Base-by-base conservation (phyloP, 2,888 invertebrate species). In the Polydrusus tereticollis region DNA sequence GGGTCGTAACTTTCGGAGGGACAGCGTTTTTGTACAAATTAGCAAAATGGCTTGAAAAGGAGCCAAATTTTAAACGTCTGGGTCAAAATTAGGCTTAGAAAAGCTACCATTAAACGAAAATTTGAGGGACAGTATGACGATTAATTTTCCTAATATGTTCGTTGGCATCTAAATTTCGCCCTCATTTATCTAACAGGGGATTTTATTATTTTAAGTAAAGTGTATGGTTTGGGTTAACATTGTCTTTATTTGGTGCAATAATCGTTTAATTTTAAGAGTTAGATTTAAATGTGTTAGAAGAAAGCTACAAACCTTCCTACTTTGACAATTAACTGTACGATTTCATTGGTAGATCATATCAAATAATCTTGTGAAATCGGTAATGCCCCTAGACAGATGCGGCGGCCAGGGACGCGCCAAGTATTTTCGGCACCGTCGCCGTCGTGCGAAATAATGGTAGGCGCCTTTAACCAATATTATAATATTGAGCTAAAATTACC, bases 1-100 rank as follows among this genome's bases (percentile, higher is more conserved):
- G 14, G 52, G 52, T 55, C 52, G 16, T 52, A 52, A 52, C 26
- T 55, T 55, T 55, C 18, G 16, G 16, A 29, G 8, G 29, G 52
- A 55, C 29, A 52, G 29, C 29, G 29, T 55, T 55, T 55, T 55
- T 55, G 52, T 55, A 29, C 29, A 55, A 29, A 29, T 55, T 55
- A 55, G 29, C 29, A 55, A 55, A 55, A 29, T 47, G 29, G 4
- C 29, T 29, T 55, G 29, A 55, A 55, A 55, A 55, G 52, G 52
- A 55, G 29, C 29, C 29, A 55, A 29, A 29, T 55, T 52, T 52
- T 52, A 52, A 23, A 47, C 47, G 47, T 21, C 20, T 5, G 47
- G 52, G 52, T 29, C 8, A 55, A 29, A 55, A 29, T 55, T 55
- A 29, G 52, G 16, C 52, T 29, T 29, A 55, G 52, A 55, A 29